Evolutionary conservation across 2,888 invertebrate species (phyloP), one percentile per base, ranked within the genome.

Genomic region (Alviniconcha strummeri): DNA sequence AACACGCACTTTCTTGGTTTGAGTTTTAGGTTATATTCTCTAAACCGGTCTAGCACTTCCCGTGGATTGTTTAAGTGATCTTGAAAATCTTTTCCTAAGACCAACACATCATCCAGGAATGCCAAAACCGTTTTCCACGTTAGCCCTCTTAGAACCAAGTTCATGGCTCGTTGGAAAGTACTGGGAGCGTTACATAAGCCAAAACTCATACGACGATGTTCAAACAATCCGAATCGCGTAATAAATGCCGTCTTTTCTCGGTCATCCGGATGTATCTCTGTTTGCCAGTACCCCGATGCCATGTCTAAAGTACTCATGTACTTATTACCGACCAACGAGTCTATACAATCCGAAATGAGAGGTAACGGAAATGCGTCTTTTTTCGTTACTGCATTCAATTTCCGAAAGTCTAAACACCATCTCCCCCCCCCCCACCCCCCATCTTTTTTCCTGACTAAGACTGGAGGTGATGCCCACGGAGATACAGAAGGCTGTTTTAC

Each of bases 91-190:
- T 77, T 81, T 17, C 87, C 89, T 72, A 88, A 78, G 7, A 88
- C 88, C 11, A 89, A 69, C 4, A 87, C 83, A 72, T 89, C 89
- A 74, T 88, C 87, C 15, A 88, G 79, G 56, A 87, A 89, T 2
- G 84, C 87, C 3, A 87, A 60, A 5, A 88, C 85, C 9, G 82
- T 84, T 13, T 86, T 84, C 85, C 86, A 86, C 5, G 84, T 84
- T 9, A 88, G 36, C 0, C 86, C 87, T 36, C 84, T 67, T 3
- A 87, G 74, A 6, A 86, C 85, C 17, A 85, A 52, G 67, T 86
- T 85, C 83, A 87, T 86, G 0, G 83, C 84, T 9, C 86, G 54
- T 4, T 74, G 72, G 72, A 80, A 86, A 0, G 88, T 88, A 3
- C 86, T 87, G 11, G 87, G 88, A 8, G 88, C 86, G 72, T 86